Conservation (phyloP, 2,113 vertebrate genomes). For the Pelusios castaneus region DNA sequence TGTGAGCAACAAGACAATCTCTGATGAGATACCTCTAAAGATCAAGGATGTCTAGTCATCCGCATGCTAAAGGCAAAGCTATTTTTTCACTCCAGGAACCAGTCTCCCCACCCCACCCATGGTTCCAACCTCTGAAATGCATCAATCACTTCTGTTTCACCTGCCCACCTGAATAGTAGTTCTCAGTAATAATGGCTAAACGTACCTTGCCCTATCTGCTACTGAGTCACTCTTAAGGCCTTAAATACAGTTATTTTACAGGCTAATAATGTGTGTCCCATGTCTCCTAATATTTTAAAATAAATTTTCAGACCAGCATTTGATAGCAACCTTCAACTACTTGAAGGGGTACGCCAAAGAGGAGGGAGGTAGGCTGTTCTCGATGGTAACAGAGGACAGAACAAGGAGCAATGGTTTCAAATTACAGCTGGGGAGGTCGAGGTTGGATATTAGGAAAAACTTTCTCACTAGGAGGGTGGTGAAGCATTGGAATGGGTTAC, state of each 20-base stretch:
- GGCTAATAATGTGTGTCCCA: slow-evolving; percentile 29
- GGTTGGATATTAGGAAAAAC: too few relatives aligned
- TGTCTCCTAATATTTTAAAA: slow-evolving; percentile 47
- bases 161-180: slow-evolving; percentile 44
- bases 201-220: slow-evolving; percentile 32
- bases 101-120: slow-evolving; percentile 58
- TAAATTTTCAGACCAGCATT: slow-evolving; percentile 48
- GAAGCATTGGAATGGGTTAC: too few relatives aligned
- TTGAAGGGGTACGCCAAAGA: too few relatives aligned
- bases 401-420: too few relatives aligned
- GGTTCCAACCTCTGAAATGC: slow-evolving; percentile 54
- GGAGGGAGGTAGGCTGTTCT: too few relatives aligned
- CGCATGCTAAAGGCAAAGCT: not conserved
- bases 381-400: too few relatives aligned
- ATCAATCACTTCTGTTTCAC: slow-evolving; percentile 62
- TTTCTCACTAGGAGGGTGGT: too few relatives aligned
- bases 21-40: slow-evolving; percentile 40
- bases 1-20: slow-evolving; percentile 55
- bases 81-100: not conserved
- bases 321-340: too few relatives aligned
- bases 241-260: not conserved
- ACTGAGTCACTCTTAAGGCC: not conserved
- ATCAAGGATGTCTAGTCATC: slow-evolving; percentile 2
- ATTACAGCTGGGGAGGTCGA: too few relatives aligned
- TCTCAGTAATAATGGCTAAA: not conserved